Percentiles rank a stretch among this genome's conserved stretches.
These are phyloP conservation scores for Microdon myrmicae DNA, from an alignment of 2,888 invertebrate genomes.

Conservation along the genomic window DNA sequence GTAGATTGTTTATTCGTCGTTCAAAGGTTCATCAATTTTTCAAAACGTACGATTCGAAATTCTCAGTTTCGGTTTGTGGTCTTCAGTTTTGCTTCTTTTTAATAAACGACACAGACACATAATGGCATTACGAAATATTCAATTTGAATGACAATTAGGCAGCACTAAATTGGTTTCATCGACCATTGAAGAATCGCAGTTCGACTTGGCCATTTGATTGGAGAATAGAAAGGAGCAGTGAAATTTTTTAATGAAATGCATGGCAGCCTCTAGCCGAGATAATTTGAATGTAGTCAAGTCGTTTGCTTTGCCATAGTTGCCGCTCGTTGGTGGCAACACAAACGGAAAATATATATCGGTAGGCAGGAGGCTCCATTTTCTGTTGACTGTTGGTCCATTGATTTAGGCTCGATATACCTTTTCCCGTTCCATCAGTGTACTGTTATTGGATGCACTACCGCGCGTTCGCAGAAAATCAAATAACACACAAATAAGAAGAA, in stretches of 20 bases:
- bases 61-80: too few relatives aligned
- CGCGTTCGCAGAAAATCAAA: slow-evolving; percentile 13
- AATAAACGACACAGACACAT: background rate
- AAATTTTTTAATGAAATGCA: slow-evolving; percentile 41
- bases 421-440: slow-evolving; percentile 29
- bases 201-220: too few relatives aligned
- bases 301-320: slow-evolving; percentile 2
- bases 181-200: too few relatives aligned
- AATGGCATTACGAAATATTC: background rate
- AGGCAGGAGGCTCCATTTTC: slow-evolving; percentile 47
- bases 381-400: slow-evolving; percentile 35
- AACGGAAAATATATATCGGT: slow-evolving; percentile 38
- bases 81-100: background rate
- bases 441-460: slow-evolving; percentile 49
- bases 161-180: too few relatives aligned
- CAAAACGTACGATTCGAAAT: slow-evolving; percentile 1
- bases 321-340: slow-evolving; percentile 33
- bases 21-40: slow-evolving; percentile 8
- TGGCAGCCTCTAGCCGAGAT: slow-evolving; percentile 39
- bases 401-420: slow-evolving; percentile 44
- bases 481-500: background rate
- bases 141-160: too few relatives aligned
- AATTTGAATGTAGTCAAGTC: too few relatives aligned
- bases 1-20: slow-evolving; percentile 26
- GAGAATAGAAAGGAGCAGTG: too few relatives aligned